Percentiles rank a stretch among this genome's conserved stretches.
Evolutionary conservation across 2,888 invertebrate species (phyloP).

Genomic region (Petrolisthes cinctipes): DNA sequence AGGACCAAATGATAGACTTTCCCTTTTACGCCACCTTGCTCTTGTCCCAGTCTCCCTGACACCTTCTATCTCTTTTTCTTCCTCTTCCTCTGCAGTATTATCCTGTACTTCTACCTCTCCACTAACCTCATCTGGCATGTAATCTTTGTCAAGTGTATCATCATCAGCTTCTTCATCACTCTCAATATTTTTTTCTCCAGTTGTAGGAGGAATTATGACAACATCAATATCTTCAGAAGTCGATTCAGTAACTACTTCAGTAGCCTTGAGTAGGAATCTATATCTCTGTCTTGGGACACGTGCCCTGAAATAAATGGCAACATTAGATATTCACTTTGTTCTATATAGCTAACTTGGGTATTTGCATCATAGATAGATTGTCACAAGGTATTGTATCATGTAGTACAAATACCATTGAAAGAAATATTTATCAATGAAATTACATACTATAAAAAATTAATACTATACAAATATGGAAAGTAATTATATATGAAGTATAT

Average conservation of each 20-base stretch:
- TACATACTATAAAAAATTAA: no score
- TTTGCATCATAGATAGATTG: no score
- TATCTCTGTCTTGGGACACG: constrained; percentile 13
- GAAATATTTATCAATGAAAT: no score
- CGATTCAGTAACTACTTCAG: constrained; percentile 33
- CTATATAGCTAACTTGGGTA: constrained; percentile 4
- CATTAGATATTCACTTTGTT: constrained; percentile 15
- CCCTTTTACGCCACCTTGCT: background rate
- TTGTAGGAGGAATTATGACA: constrained; percentile 17
- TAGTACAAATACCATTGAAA: no score
- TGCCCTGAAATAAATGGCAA: constrained; percentile 1
- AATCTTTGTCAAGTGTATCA: constrained; percentile 17
- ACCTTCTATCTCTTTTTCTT: no score
- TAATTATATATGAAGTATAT: constrained; percentile 9
- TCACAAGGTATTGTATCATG: no score
- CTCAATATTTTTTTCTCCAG: constrained; percentile 16
- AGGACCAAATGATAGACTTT: background rate
- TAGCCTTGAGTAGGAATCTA: constrained; percentile 26
- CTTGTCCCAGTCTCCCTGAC: background rate
- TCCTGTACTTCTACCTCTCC: no score
- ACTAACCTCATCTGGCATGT: no score
- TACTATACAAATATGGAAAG: background rate
- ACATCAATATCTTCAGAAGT: constrained; percentile 28
- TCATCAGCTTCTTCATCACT: constrained; percentile 35
- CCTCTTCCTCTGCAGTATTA: background rate